These are phyloP conservation scores for Parasteatoda tepidariorum DNA, from an alignment of 1,140 invertebrate genomes.

Conservation along the genomic window DNA sequence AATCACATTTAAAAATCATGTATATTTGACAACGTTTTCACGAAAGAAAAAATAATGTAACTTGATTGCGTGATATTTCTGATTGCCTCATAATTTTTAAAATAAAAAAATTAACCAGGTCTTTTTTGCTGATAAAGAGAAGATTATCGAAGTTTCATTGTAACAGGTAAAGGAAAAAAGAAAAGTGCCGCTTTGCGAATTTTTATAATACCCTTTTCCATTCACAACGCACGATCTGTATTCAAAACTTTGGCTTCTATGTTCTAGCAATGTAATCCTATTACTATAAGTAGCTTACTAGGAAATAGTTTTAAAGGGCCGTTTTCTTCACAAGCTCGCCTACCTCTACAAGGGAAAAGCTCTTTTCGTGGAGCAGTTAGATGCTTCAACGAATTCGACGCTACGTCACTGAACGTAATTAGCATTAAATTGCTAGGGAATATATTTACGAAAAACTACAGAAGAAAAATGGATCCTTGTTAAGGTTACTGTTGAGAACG, in stretches of 20 bases:
- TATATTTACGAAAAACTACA: not conserved
- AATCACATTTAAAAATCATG: too few relatives aligned
- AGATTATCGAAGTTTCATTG: not conserved
- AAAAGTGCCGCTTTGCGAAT: not conserved
- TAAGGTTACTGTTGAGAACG: not conserved
- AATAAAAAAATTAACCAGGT: too few relatives aligned
- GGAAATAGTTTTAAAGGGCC: conserved; percentile 52
- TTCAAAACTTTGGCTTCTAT: conserved; percentile 36
- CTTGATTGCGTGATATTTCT: too few relatives aligned
- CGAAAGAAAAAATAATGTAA: too few relatives aligned
- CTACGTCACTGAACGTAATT: conserved; percentile 17
- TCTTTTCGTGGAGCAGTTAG: not conserved
- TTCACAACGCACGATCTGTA: conserved; percentile 11
- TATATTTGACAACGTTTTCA: too few relatives aligned
- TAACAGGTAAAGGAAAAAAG: not conserved
- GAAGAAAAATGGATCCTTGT: conserved; percentile 17
- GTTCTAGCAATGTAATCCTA: conserved; percentile 50
- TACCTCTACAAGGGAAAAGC: not conserved
- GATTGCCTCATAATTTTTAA: too few relatives aligned
- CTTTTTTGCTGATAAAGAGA: too few relatives aligned
- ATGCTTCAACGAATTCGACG: not conserved
- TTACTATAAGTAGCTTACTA: conserved; percentile 51
- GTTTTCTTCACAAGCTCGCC: conserved; percentile 24
- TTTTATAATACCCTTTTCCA: conserved; percentile 41
- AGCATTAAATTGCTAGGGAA: not conserved